Base-by-base conservation (phyloP, 64 coral and sea anemone species). In the Acropora yongei region DNA sequence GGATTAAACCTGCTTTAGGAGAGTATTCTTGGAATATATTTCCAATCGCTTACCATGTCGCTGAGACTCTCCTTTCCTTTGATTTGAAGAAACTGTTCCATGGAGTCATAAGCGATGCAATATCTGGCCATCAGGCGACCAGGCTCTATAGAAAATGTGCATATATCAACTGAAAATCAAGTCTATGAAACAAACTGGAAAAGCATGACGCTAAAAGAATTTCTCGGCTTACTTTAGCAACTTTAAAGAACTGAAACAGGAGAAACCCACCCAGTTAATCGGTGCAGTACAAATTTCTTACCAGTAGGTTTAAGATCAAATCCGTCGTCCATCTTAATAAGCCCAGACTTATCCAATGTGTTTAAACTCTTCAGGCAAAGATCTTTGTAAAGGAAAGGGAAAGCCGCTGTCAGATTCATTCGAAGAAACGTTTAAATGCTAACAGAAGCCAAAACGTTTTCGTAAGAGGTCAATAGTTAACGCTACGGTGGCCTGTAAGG, bases 121-220 rank as follows among this genome's bases (percentile, higher is more conserved):
- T 99, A 99, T 55, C 97, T 89, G 5, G 97, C 97, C 97, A 99
- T 99, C 53, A 99, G 82, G 41, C 92, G 86, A 80, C 97, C 97
- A 10, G 94, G 53, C 74, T 96, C 97, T 99, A 12, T 19, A 57
- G 88, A 91, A n/a, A 50, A 9, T 44, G 19, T 58, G 51, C 18
- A 45, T n/a, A 9, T 8, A 79, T 20, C 58, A 13, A 40, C 6
- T 30, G 1, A 63, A 46, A 0, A 18, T n/a, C 8, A 76, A 40
- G 4, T n/a, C 18, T 68, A 4, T 4, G 17, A 12, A 17, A 71
- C 55, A 40, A 19, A 55, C 13, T 13, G 4, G 60, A 63, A 63
- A 10, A 63, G 3, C 10, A 12, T 63, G 2, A 11, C 60, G 6
- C 4, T 0, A 12, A 63, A 63, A 0, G 2, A 63, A 3, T 18